phyloP scores from a whole-genome alignment of 2,888 invertebrate genomes.

The Chrysodeixis includens region DNA sequence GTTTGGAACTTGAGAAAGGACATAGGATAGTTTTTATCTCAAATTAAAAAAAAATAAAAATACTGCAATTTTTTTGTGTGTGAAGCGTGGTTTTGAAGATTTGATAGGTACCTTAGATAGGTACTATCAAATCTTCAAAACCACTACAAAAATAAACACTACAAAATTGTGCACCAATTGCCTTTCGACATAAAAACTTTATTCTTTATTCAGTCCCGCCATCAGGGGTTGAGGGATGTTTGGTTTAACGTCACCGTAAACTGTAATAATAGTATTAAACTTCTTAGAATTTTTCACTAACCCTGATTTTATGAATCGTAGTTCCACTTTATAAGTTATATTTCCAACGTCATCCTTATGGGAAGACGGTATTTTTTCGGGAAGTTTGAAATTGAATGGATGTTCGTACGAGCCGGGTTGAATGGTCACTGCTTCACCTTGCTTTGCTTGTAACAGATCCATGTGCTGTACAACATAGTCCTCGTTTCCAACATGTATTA shows the following conservation, averaged over 20 bases:
- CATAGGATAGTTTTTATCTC: too few relatives aligned
- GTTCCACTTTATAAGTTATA: slow-evolving; percentile 51
- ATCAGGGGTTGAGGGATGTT: slow-evolving; percentile 19
- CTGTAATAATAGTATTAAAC: slow-evolving; percentile 45
- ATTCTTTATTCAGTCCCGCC: not conserved
- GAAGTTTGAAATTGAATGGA: slow-evolving; percentile 53
- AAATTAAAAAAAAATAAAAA: too few relatives aligned
- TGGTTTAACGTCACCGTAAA: slow-evolving; percentile 44
- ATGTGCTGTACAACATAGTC: not conserved
- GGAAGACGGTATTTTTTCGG: slow-evolving; percentile 55
- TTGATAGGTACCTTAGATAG: too few relatives aligned
- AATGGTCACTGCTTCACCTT: not conserved
- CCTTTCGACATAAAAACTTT: not conserved
- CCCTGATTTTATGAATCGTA: slow-evolving; percentile 48
- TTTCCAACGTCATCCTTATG: slow-evolving; percentile 39
- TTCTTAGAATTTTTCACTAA: slow-evolving; percentile 45
- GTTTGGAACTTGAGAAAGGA: too few relatives aligned
- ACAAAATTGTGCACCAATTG: too few relatives aligned
- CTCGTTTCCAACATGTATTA: not conserved
- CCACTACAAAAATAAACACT: too few relatives aligned
- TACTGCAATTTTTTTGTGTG: too few relatives aligned
- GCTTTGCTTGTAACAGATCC: slow-evolving; percentile 1
- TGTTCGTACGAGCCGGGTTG: slow-evolving; percentile 1
- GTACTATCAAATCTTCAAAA: too few relatives aligned
- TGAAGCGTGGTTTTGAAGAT: too few relatives aligned